These are phyloP conservation scores for Drosophila testacea DNA, from an alignment of 2,888 invertebrate genomes.

Conservation along the genomic window DNA sequence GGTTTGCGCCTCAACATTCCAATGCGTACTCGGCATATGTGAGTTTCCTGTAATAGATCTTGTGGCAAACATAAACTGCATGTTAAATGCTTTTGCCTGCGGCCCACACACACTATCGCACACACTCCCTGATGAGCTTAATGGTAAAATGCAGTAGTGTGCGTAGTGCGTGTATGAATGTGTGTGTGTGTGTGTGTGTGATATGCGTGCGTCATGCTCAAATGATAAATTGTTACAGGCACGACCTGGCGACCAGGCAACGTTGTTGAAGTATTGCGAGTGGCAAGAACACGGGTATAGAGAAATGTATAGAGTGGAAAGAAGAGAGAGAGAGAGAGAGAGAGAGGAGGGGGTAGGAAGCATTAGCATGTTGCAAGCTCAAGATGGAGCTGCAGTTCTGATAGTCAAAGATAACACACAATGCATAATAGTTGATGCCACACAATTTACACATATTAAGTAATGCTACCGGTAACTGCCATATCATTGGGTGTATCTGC, in stretches of 20 bases:
- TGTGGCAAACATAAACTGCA: constrained; percentile 82
- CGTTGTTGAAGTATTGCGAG: constrained; percentile 32
- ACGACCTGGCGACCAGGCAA: constrained; percentile 56
- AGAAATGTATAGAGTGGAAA: background rate
- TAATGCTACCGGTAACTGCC: constrained; percentile 73
- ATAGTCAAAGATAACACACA: constrained; percentile 73
- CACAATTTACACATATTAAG: constrained; percentile 82
- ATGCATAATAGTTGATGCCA: constrained; percentile 81
- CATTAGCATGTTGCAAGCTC: constrained; percentile 37
- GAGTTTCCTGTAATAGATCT: constrained; percentile 83
- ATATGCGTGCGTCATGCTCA: constrained; percentile 76
- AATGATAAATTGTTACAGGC: constrained; percentile 75
- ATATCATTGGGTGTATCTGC: constrained; percentile 45
- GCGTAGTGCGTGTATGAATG: constrained; percentile 20
- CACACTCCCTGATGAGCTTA: constrained; percentile 58
- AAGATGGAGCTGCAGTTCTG: constrained; percentile 46
- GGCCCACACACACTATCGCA: constrained; percentile 18
- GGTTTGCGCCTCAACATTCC: constrained; percentile 41
- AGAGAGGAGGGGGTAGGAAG: background rate
- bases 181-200: constrained; percentile 24
- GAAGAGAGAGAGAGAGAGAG: background rate
- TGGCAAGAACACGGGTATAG: background rate
- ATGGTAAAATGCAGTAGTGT: constrained; percentile 51
- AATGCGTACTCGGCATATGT: constrained; percentile 64
- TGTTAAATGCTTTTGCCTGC: constrained; percentile 77